Evolutionary conservation across 1,140 invertebrate genomes (phyloP).

Genomic region (Bursaphelenchus mucronatus): DNA sequence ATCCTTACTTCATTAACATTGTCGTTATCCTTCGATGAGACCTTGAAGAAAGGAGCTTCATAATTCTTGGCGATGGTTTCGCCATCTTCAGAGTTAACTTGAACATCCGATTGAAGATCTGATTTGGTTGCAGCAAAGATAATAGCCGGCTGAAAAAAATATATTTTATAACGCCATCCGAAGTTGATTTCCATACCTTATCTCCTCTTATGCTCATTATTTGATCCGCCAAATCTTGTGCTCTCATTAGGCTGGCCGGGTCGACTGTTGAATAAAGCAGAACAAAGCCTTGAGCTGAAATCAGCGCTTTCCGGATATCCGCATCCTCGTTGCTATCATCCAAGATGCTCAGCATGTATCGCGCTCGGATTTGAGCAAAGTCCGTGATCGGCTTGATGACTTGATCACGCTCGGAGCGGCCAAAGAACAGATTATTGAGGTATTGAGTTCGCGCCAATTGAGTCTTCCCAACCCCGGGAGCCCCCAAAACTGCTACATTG

Average conservation of each 20-base stretch:
- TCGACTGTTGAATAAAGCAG: constrained; percentile 4
- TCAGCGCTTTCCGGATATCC: not conserved
- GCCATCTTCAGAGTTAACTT: constrained; percentile 7
- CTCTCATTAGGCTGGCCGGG: not conserved
- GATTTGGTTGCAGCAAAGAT: constrained; percentile 13
- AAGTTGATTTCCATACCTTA: not conserved
- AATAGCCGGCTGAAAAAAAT: not conserved
- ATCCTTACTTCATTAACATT: constrained; percentile 7
- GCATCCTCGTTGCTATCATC: not conserved
- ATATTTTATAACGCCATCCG: too few relatives aligned
- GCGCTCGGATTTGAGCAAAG: not conserved
- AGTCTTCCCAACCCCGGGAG: constrained; percentile 10
- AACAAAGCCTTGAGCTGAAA: not conserved
- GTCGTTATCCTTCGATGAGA: not conserved
- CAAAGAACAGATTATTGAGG: constrained; percentile 17
- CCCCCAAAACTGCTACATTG: constrained; percentile 11
- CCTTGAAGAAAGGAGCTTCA: not conserved
- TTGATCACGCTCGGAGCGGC: not conserved
- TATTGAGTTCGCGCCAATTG: constrained; percentile 10
- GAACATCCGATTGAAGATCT: not conserved
- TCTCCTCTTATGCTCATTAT: not conserved
- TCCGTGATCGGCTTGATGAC: not conserved
- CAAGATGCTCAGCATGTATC: constrained; percentile 6
- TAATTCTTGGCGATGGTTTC: not conserved
- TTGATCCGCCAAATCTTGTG: not conserved